Evolutionary conservation across 2,888 invertebrate species (phyloP).

Genomic region (Globia sparganii): DNA sequence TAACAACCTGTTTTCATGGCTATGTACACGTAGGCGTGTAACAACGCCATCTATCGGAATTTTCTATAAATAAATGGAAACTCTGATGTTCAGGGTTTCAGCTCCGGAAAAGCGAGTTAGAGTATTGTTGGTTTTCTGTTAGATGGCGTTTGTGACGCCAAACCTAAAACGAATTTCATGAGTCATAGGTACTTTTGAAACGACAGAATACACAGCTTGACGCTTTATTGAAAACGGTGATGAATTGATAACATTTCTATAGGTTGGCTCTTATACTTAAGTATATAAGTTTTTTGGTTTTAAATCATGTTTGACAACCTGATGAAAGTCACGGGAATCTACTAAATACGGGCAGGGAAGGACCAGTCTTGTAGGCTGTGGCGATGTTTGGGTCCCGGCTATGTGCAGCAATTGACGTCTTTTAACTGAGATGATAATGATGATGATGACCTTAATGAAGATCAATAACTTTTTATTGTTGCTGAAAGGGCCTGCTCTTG

Average conservation of each 20-base stretch:
- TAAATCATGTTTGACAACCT: not conserved
- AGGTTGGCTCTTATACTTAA: not conserved
- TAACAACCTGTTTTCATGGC: not conserved
- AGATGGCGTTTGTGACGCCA: constrained; percentile 49
- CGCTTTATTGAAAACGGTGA: not conserved
- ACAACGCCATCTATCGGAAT: constrained; percentile 73
- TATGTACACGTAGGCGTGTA: too few species aligned
- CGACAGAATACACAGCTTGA: not conserved
- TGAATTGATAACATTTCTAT: not conserved
- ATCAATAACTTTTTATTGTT: not conserved
- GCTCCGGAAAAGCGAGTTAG: constrained; percentile 10
- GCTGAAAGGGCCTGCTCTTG: not conserved
- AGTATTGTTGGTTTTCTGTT: not conserved
- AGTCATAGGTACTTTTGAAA: not conserved
- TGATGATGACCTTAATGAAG: not conserved
- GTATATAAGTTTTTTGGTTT: not conserved
- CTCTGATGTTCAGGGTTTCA: not conserved
- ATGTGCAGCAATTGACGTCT: not conserved
- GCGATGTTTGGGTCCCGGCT: not conserved
- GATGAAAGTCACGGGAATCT: not conserved
- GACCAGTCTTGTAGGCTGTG: not conserved
- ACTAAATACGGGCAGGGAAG: too few species aligned
- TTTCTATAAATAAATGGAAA: constrained; percentile 63
- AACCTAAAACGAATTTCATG: not conserved
- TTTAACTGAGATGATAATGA: not conserved